Evolutionary conservation across 2,113 vertebrate species (phyloP).

Genomic region (Campylomormyrus tamandua): DNA sequence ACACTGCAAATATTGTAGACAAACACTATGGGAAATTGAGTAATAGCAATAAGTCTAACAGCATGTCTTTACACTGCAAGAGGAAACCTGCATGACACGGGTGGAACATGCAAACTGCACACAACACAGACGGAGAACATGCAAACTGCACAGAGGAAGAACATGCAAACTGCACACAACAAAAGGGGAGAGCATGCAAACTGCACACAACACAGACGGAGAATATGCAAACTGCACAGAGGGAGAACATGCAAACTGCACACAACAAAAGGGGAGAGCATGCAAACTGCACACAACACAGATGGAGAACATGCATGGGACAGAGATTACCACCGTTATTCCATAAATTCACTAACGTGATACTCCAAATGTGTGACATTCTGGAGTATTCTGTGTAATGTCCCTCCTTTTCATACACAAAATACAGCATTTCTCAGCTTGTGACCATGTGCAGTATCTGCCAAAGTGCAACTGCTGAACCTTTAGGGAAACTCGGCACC

Average conservation of each 20-base stretch:
- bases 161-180: no score
- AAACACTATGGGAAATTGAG: not conserved
- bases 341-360: not conserved
- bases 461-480: not conserved
- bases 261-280: no score
- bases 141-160: no score
- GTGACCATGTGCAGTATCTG: not conserved
- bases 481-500: not conserved
- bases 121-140: not conserved
- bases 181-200: not conserved
- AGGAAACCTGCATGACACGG: not conserved
- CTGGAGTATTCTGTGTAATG: not conserved
- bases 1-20: not conserved
- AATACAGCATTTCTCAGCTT: not conserved
- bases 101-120: not conserved
- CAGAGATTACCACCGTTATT: not conserved
- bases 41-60: not conserved
- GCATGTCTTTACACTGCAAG: not conserved
- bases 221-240: not conserved
- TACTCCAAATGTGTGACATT: not conserved
- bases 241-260: not conserved
- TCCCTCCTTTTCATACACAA: not conserved
- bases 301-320: not conserved
- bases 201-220: not conserved
- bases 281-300: no score